Evolutionary conservation across 2,113 vertebrate genomes (phyloP), one percentile per base, ranked within the genome.

Genomic region (Ivindomyrus marchei): DNA sequence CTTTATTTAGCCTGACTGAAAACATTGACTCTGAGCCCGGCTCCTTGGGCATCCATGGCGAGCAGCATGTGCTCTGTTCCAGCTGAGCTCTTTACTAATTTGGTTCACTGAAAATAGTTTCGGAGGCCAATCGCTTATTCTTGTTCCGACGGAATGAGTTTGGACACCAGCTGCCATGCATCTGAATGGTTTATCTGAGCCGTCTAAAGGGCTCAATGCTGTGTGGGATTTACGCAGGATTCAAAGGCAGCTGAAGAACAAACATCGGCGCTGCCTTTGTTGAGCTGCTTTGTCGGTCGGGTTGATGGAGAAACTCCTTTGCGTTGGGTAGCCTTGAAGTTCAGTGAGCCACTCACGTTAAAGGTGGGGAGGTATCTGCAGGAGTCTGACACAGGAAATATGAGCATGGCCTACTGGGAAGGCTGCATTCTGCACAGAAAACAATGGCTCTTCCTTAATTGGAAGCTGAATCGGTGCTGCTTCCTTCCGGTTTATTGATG

Each of bases 161-260:
- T 70, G 42, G 66, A 77, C 27, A 53, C 88, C 66, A 89, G 88
- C n/a, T 77, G 66, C 89, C 13, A 3, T 31, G 77, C 13, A 49
- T 85, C 84, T 49, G 8, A 39, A 53, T 85, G 89, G 90, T 84
- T 91, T 94, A 95, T 95, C 93, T 94, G 74, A 93, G 88, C 90
- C 42, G 39, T 49, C 85, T 53, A 17, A 88, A 88, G 87, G 49
- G 31, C 36, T n/a, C 27, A n/a, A 46, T 42, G 31, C 31, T 27
- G 11, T 49, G 42, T 10, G 21, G 42, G 42, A 47, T 47, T 85
- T 39, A 49, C 0, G n/a, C 11, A 15, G 50, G 49, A 49, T 49
- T 27, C 84, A 86, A 56, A 58, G 36, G 17, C 86, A 56, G 52
- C 50, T 87, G 49, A 53, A 8, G 27, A 52, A 56, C 49, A 42